A percentile compares a stretch with the other conserved stretches of the same genome.
These are phyloP conservation scores for Salvelinus alpinus DNA, from an alignment of 2,113 vertebrate species.

Conservation along the genomic window DNA sequence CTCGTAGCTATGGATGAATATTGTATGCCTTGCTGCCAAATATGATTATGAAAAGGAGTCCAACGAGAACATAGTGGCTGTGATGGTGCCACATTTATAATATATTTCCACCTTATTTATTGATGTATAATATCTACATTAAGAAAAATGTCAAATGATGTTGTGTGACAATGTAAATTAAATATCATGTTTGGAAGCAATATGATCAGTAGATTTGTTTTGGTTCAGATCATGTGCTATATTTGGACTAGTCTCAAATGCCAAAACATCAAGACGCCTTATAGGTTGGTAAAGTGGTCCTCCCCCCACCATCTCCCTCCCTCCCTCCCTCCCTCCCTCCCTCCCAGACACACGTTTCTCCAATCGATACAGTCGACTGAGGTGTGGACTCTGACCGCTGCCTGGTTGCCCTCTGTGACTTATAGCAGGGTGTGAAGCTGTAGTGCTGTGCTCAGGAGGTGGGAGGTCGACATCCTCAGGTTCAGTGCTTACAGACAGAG, in stretches of 20 bases:
- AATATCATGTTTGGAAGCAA: too few species aligned
- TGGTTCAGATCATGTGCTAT: too few species aligned
- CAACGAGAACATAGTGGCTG: neutral
- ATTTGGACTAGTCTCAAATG: too few species aligned
- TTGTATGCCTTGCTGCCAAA: too few species aligned
- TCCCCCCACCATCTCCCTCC: neutral
- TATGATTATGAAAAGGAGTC: too few species aligned
- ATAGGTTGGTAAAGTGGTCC: neutral
- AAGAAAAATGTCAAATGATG: too few species aligned
- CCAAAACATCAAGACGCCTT: neutral
- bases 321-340: neutral
- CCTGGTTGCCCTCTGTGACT: neutral
- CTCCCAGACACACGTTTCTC: neutral
- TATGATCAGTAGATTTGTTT: too few species aligned
- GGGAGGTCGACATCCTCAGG: neutral
- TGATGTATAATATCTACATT: too few species aligned
- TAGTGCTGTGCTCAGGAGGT: neutral
- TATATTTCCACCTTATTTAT: too few species aligned
- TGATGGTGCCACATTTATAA: too few species aligned
- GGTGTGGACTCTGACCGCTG: neutral
- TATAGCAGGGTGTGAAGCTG: neutral
- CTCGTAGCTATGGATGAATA: neutral
- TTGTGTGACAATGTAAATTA: too few species aligned
- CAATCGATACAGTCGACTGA: neutral
- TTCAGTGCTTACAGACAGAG: neutral